phyloP scores from a whole-genome alignment of 2,797 vertebrate species.

The Hypotaenidia philippensis region DNA sequence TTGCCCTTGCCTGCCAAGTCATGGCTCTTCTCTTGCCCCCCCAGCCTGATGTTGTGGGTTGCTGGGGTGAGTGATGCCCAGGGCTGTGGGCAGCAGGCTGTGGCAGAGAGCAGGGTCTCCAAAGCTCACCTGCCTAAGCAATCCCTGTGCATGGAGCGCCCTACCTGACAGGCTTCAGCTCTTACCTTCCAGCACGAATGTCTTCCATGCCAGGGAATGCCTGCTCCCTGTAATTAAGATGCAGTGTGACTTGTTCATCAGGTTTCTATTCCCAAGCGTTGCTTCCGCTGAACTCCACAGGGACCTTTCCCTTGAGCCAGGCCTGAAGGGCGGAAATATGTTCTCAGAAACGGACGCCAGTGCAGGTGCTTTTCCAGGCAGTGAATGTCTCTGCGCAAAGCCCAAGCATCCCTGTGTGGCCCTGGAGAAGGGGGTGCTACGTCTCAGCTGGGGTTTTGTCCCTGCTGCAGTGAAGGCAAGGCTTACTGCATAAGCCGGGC shows the following conservation, averaged over 20 bases:
- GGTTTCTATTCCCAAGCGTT: not conserved
- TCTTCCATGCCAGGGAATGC: not conserved
- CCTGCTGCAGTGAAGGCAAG: not conserved
- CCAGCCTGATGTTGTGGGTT: rapidly evolving
- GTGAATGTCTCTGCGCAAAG: not conserved
- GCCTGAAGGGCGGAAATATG: not conserved
- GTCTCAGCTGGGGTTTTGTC: not conserved
- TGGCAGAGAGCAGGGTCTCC: not conserved
- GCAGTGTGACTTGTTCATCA: rapidly evolving
- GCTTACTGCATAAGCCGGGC: not conserved
- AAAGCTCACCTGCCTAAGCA: rapidly evolving
- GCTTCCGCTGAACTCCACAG: not conserved
- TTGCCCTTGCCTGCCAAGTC: not conserved
- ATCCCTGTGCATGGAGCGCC: not conserved
- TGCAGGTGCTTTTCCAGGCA: not conserved
- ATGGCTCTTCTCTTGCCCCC: rapidly evolving
- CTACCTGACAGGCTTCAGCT: not conserved
- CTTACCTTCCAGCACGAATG: not conserved
- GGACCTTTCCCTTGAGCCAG: not conserved
- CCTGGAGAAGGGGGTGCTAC: not conserved
- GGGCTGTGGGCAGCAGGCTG: not conserved
- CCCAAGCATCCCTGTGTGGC: not conserved
- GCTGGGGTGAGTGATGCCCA: not conserved
- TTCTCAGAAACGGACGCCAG: not conserved
- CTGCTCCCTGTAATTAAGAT: not conserved